Percentiles rank a stretch among this genome's conserved stretches.
phyloP scores from a whole-genome alignment of 2,888 invertebrate genomes.

The Chaetogeoica ovagalla region DNA sequence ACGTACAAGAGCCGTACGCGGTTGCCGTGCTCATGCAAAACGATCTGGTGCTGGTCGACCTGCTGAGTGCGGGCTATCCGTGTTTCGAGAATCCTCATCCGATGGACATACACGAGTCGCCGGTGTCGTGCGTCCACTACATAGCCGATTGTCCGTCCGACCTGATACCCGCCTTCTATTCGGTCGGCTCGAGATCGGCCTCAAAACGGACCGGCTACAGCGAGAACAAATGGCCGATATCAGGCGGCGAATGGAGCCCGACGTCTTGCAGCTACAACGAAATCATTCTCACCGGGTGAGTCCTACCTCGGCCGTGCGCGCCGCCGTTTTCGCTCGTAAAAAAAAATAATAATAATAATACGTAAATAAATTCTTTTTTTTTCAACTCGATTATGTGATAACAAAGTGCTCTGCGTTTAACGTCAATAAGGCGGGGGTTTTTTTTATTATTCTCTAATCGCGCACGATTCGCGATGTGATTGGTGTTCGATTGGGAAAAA shows the following conservation, averaged over 20 bases:
- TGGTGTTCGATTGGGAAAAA: too few species aligned
- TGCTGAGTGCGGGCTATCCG: slow-evolving; percentile 92
- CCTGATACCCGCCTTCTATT: slow-evolving; percentile 96
- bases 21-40: slow-evolving; percentile 96
- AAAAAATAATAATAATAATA: too few species aligned
- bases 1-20: slow-evolving; percentile 96
- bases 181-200: slow-evolving; percentile 73
- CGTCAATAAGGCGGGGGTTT: too few species aligned
- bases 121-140: slow-evolving; percentile 95
- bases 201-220: slow-evolving; percentile 82
- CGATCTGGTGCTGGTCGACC: slow-evolving; percentile 96
- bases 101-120: slow-evolving; percentile 98
- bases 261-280: slow-evolving; percentile 96
- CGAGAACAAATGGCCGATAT: slow-evolving; percentile 93
- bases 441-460: too few species aligned
- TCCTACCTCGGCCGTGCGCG: neutral
- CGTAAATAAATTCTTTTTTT: too few species aligned
- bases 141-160: slow-evolving; percentile 97
- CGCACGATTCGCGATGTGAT: too few species aligned
- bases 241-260: slow-evolving; percentile 95
- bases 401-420: too few species aligned
- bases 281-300: slow-evolving; percentile 95
- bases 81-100: slow-evolving; percentile 99
- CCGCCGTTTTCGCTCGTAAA: too few species aligned
- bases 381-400: too few species aligned